Evolutionary conservation across 2,797 vertebrate genomes (phyloP).

Genomic region (Sitta carolinensis): DNA sequence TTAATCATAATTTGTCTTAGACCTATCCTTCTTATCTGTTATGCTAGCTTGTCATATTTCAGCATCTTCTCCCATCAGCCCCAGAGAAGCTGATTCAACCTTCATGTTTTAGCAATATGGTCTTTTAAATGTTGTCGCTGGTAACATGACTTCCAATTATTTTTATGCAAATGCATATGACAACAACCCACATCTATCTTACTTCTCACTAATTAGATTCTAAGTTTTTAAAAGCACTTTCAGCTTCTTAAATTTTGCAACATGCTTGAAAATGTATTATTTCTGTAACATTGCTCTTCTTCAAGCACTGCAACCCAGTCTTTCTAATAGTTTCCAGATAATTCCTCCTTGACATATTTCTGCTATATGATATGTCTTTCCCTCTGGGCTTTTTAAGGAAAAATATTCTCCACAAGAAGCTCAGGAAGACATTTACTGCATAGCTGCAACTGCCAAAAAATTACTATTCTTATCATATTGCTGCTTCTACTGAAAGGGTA

Average conservation of each 20-base stretch:
- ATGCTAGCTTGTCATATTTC: background rate
- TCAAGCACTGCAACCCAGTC: background rate
- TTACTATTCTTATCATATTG: slow-evolving; percentile 25
- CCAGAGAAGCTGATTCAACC: background rate
- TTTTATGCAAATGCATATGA: slow-evolving; percentile 39
- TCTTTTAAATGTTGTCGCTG: background rate
- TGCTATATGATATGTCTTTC: slow-evolving; percentile 2
- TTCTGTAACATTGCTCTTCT: background rate
- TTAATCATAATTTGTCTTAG: slow-evolving; percentile 2
- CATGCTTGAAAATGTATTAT: background rate
- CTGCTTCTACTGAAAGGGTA: background rate
- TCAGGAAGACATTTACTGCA: slow-evolving; percentile 35
- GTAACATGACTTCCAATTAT: slow-evolving; percentile 30
- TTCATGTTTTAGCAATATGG: background rate
- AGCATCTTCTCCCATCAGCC: background rate
- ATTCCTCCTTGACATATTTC: slow-evolving; percentile 24
- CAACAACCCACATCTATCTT: background rate
- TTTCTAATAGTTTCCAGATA: slow-evolving; percentile 19
- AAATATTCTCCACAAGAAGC: slow-evolving; percentile 15
- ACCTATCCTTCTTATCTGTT: background rate
- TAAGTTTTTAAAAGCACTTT: background rate
- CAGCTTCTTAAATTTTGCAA: background rate
- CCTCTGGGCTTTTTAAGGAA: slow-evolving; percentile 23
- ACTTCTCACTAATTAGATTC: background rate
- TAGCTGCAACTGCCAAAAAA: slow-evolving; percentile 24